phyloP scores from a whole-genome alignment of 2,113 vertebrate species.

The Scophthalmus maximus region DNA sequence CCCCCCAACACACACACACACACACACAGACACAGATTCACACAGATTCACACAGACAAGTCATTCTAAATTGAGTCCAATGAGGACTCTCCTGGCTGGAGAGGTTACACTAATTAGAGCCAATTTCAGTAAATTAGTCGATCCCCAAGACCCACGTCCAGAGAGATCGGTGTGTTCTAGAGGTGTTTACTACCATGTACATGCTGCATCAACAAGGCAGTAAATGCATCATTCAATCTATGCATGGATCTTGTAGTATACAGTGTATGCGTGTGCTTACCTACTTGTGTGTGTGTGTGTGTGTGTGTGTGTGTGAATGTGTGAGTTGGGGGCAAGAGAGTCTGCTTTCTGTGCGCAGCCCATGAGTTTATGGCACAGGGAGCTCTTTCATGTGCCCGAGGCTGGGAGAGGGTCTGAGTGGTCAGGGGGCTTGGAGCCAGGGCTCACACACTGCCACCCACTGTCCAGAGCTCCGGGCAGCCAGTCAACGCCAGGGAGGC shows the following conservation, averaged over 20 bases:
- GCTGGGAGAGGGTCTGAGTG: slow-evolving; percentile 86
- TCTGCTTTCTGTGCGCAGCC: slow-evolving; percentile 70
- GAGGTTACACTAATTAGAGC: slow-evolving; percentile 77
- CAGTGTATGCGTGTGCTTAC: slow-evolving; percentile 5
- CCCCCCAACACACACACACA: not conserved
- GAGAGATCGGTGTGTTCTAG: slow-evolving; percentile 57
- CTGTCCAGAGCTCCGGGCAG: slow-evolving; percentile 84
- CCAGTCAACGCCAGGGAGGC: slow-evolving; percentile 84
- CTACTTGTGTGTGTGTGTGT: slow-evolving; percentile 12
- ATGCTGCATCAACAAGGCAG: slow-evolving; percentile 33
- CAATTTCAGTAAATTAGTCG: slow-evolving; percentile 73
- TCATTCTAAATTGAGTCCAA: slow-evolving; percentile 64
- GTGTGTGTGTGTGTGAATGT: slow-evolving; percentile 22
- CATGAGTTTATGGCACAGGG: slow-evolving; percentile 84
- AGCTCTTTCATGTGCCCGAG: slow-evolving; percentile 84
- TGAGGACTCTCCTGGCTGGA: slow-evolving; percentile 60
- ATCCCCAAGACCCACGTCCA: slow-evolving; percentile 53
- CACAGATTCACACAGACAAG: slow-evolving; percentile 57
- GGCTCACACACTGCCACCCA: slow-evolving; percentile 83
- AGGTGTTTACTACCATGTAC: slow-evolving; percentile 53
- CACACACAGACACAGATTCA: slow-evolving; percentile 39
- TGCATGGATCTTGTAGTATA: slow-evolving; percentile 14
- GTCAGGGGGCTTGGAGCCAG: slow-evolving; percentile 83
- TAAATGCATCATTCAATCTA: slow-evolving; percentile 33
- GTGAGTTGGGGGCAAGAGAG: slow-evolving; percentile 49